Conservation (phyloP, 1,140 invertebrate genomes). For the Sesamia nonagrioides region DNA sequence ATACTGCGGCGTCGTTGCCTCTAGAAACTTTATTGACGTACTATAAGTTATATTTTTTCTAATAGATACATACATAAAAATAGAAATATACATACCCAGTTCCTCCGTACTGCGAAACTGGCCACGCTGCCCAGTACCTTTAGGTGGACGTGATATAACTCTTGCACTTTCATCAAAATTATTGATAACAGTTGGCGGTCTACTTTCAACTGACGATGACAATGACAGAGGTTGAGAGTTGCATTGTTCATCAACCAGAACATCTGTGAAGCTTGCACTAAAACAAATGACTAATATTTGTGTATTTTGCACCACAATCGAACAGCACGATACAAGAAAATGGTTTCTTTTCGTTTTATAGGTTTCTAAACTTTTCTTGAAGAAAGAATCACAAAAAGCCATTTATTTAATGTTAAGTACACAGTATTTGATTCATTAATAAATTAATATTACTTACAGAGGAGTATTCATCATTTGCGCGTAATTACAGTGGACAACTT, state of each 20-base stretch:
- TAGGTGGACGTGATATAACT: constrained; percentile 59
- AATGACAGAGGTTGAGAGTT: constrained; percentile 78
- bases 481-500: background rate
- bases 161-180: background rate
- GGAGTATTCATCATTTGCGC: constrained; percentile 15
- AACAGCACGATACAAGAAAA: too few species aligned
- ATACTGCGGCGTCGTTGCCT: too few species aligned
- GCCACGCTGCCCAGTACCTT: constrained; percentile 71
- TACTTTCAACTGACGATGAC: constrained; percentile 57
- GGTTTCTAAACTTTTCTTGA: too few species aligned
- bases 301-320: too few species aligned
- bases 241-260: constrained; percentile 69
- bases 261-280: constrained; percentile 74
- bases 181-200: background rate
- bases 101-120: constrained; percentile 80
- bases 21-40: too few species aligned
- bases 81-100: constrained; percentile 66
- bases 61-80: too few species aligned
- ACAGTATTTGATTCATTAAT: too few species aligned
- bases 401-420: too few species aligned
- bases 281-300: constrained; percentile 46
- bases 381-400: too few species aligned
- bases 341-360: too few species aligned
- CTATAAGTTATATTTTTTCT: too few species aligned
- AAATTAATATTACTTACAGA: background rate